Evolutionary conservation across 2,113 vertebrate genomes (phyloP).

Genomic region (Tamias sibiricus): DNA sequence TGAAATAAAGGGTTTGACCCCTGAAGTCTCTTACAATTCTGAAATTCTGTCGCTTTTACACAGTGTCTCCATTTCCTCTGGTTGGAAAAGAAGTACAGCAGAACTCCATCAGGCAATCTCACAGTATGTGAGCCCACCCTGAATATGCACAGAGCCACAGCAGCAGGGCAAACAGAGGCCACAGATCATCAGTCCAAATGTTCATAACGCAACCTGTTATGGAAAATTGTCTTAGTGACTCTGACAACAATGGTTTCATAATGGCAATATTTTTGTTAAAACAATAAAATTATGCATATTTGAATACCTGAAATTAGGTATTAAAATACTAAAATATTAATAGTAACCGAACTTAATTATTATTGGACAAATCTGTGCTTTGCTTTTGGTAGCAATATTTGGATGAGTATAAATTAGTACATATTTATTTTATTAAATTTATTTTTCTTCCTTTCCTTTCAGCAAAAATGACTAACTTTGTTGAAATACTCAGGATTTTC

Average conservation of each 20-base stretch:
- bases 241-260: neutral
- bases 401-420: neutral
- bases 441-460: neutral
- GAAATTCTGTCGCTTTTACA: neutral
- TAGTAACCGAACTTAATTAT: neutral
- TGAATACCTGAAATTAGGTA: neutral
- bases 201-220: neutral
- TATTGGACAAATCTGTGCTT: neutral
- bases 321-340: slow-evolving; percentile 37
- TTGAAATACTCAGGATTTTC: neutral
- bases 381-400: neutral
- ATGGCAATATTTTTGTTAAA: neutral
- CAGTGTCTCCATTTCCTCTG: neutral
- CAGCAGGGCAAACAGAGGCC: neutral
- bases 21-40: neutral
- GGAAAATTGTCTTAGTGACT: neutral
- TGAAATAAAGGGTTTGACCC: neutral
- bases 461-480: neutral
- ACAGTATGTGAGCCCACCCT: accelerated
- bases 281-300: neutral
- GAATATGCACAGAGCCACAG: neutral
- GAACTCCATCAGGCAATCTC: too few relatives aligned
- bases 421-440: neutral
- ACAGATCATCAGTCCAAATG: neutral
- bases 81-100: neutral